Base-by-base conservation (phyloP, 2,113 vertebrate genomes). In the Coturnix japonica region DNA sequence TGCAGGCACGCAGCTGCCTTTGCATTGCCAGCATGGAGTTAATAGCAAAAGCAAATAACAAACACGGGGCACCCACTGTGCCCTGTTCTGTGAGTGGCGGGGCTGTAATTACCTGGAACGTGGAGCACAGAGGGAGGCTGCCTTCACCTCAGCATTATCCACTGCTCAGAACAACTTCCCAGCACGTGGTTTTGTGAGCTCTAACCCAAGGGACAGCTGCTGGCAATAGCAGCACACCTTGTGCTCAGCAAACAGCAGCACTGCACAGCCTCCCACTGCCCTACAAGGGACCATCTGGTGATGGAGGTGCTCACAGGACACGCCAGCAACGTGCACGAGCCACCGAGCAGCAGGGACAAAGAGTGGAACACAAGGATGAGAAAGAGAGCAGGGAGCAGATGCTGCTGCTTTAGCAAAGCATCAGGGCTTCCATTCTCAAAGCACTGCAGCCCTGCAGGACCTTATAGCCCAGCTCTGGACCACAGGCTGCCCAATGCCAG, bases 51-150 rank as follows among this genome's bases (percentile, higher is more conserved):
- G 93, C 84, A 91, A 96, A 94, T 93, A 87, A 94, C 87, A 96
- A 97, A 94, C 33, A 81, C 86, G 71, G 78, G 63, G 91, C 66
- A n/a, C 95, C 96, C 33, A 83, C 97, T 94, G 93, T 69, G 96
- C 95, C 85, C 82, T 26, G 91, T 82, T 74, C 80, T 22, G 41
- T 60, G 83, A 91, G 87, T 53, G 0, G 94, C 92, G 25, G 95
- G 97, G 95, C 65, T 91, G 93, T 81, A 94, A 97, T 96, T 96
- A 94, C 95, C 95, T 80, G 35, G 91, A 96, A 97, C 96, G 94
- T 19, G 89, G 93, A 97, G 96, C 96, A 96, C 96, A 96, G 94
- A 81, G 96, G 97, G 92, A 93, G 85, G 90, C 96, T 95, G 93
- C 43, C 13, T 87, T 93, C 96, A 71, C 39, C 93, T 90, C 91